A percentile compares a stretch with the other conserved stretches of the same genome.
Evolutionary conservation across 2,113 vertebrate species (phyloP).

Genomic region (Pollimyrus isidori): DNA sequence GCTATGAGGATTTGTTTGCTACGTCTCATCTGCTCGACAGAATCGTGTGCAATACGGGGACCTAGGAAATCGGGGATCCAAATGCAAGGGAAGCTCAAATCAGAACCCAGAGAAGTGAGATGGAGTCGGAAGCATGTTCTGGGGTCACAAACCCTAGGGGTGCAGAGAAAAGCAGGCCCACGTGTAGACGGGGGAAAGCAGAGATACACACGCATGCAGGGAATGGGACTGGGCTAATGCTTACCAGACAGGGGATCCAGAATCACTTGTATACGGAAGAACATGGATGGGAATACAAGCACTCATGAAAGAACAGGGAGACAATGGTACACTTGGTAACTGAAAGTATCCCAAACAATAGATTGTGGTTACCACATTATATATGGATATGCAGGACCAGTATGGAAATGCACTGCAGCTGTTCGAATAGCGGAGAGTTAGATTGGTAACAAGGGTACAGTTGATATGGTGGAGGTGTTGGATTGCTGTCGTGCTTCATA

Average conservation of each 20-base stretch:
- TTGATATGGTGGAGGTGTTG: background rate
- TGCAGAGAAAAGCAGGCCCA: background rate
- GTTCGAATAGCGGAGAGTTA: background rate
- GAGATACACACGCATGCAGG: background rate
- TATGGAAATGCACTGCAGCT: background rate
- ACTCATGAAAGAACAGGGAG: background rate
- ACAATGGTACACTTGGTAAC: background rate
- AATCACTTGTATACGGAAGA: background rate
- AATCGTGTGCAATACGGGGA: background rate
- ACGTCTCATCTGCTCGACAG: background rate
- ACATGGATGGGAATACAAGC: background rate
- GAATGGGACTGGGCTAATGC: background rate
- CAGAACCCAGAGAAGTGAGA: background rate
- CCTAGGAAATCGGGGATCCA: background rate
- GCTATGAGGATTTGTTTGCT: conserved; percentile 44
- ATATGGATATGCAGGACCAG: background rate
- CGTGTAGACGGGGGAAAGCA: background rate
- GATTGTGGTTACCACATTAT: background rate
- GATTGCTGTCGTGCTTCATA: background rate
- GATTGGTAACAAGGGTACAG: background rate
- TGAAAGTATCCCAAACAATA: background rate
- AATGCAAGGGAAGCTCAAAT: background rate
- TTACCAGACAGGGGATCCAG: background rate
- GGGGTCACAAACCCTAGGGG: background rate
- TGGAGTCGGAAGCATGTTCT: background rate